phyloP scores from a whole-genome alignment of 2,113 vertebrate species.

The Gasterosteus nipponicus region DNA sequence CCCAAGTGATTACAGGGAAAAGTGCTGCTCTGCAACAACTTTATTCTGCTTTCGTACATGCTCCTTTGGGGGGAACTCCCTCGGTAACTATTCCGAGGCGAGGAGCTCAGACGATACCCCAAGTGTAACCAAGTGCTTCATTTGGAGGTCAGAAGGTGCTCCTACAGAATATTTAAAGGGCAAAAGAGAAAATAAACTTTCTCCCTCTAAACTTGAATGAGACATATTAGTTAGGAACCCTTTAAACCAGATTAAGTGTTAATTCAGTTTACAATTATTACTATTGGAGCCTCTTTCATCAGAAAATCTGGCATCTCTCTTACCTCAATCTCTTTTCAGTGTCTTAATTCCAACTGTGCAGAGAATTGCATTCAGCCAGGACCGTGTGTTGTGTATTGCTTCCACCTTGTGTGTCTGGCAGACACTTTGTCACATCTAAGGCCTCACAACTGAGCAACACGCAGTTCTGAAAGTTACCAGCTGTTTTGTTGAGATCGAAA shows the following conservation, averaged over 20 bases:
- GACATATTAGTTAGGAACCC: constrained; percentile 22
- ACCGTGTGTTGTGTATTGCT: neutral
- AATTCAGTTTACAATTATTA: constrained; percentile 1
- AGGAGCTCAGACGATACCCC: constrained; percentile 42
- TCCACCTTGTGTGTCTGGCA: neutral
- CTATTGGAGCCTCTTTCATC: constrained; percentile 61
- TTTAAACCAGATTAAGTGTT: constrained; percentile 44
- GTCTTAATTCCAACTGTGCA: constrained; percentile 58
- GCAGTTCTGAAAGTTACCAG: neutral
- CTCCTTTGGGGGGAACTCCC: constrained; percentile 33
- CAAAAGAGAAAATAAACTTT: neutral
- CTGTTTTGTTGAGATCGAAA: neutral
- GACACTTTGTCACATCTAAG: neutral
- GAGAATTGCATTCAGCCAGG: constrained; percentile 37
- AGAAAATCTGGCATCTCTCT: constrained; percentile 51
- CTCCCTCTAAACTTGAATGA: neutral
- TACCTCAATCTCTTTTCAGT: constrained; percentile 52
- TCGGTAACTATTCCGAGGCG: constrained; percentile 44
- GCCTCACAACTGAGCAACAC: neutral
- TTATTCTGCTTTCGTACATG: constrained; percentile 47
- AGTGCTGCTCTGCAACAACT: constrained; percentile 52
- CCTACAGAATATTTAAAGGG: constrained; percentile 47
- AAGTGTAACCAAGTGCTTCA: constrained; percentile 38
- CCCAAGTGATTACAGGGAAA: constrained; percentile 52
- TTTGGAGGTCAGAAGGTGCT: constrained; percentile 48